Base-by-base conservation (phyloP, 2,113 vertebrate genomes). In the Poecile atricapillus region DNA sequence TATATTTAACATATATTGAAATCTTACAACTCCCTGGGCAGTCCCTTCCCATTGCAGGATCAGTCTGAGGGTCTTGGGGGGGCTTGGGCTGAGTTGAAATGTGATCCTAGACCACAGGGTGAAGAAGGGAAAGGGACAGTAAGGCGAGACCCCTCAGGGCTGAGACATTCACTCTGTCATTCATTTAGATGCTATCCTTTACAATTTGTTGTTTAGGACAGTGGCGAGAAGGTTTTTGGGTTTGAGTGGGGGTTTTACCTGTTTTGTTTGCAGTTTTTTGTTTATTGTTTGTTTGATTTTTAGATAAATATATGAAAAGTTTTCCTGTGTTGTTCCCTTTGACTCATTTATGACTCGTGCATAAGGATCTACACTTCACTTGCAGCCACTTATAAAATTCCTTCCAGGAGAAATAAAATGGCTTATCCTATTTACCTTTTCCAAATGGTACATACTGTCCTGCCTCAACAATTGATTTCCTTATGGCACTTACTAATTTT, bases 401-500 rank as follows among this genome's bases (percentile, higher is more conserved):
- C 17, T 91, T 77, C 22, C 22, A 83, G 65, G 27, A 74, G 39
- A 82, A 84, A 18, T 78, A 83, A 82, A 68, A 82, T 28, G 31
- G 7, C 8, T 94, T 80, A 58, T 70, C 23, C 16, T 46, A 31
- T 67, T 87, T 62, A 80, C 4, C 3, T 85, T 87, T 86, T 73
- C 25, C 84, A 90, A 88, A 69, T 83, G 22, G 20, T 76, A 79
- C 11, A 9, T 78, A 56, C 43, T 79, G 37, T 92, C 67, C 73
- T 92, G n/a, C 49, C 68, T 90, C 82, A 89, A 30, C 94, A 97
- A 95, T 89, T 94, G 68, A 96, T 93, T 95, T 97, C 69, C 84
- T 96, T 97, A 83, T 85, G 65, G 73, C 55, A 90, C 53, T 93
- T 96, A 92, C 52, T 92, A 93, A 97, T 97, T 97, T 91, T 97